Base-by-base conservation (phyloP, 2,113 vertebrate species). In the Oncorhynchus nerka region DNA sequence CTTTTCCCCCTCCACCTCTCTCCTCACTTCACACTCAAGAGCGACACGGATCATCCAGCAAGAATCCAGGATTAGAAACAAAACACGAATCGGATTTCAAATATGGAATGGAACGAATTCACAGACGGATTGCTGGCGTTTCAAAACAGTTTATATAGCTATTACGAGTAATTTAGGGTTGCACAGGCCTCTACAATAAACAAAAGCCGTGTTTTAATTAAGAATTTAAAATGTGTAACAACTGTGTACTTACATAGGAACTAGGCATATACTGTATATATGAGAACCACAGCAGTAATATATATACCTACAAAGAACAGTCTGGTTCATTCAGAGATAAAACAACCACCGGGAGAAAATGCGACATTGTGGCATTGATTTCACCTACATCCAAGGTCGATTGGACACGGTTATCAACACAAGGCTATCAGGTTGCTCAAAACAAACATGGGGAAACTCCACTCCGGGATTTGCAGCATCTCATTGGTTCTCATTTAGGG, bases 1-100 rank as follows among this genome's bases (percentile, higher is more conserved):
- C 76, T 51, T 67, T 49, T 30, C 61, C 51, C 66, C 67, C 76
- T 67, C 26, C 73, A 62, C 5, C 30, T 32, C 77, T 75, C 70
- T 69, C 78, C 49, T 32, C 57, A 61, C 70, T 75, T 75, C 57
- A 70, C 71, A 51, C 72, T 48, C 34, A 32, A 39, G 71, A 66
- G 28, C 74, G 34, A 59, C 68, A 75, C 75, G n/a, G 62, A 81
- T 65, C 78, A 24, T 34, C 62, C 74, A 51, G 69, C 59, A 39
- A 4, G 70, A 15, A 70, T 57, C 9, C 22, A 11, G 61, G 39
- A 55, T 32, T 22, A 68, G n/a, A 2, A 32, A 28, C 9, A 90
- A 91, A 86, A 86, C 75, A 39, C 70, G 91, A 87, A 80, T 24
- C 84, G 82, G 87, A 89, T 32, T 34, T 5, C 0, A 24, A 19